Conservation (phyloP, 2,797 vertebrate genomes). For the Rhincodon typus region DNA sequence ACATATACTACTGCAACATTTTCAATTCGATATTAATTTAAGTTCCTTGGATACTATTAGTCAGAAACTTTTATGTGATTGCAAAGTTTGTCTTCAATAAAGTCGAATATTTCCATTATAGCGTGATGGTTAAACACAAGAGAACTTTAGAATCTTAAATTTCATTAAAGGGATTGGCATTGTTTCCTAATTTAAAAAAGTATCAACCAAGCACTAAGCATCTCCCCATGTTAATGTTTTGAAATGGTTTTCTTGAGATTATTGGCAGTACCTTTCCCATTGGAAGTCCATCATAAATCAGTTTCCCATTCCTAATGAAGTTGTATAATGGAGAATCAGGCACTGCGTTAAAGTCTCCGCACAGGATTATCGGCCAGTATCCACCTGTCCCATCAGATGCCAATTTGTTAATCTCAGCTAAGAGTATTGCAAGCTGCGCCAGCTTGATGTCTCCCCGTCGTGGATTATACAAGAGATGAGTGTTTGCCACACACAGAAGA, state of each 20-base stretch:
- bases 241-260: background rate
- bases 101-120: background rate
- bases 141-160: background rate
- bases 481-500: slow-evolving; percentile 80
- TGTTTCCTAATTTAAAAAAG: background rate
- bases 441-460: slow-evolving; percentile 89
- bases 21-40: background rate
- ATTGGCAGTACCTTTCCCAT: slow-evolving; percentile 68
- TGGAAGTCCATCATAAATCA: slow-evolving; percentile 74
- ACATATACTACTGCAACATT: background rate
- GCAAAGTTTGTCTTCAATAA: background rate
- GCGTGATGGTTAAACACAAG: background rate
- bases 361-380: slow-evolving; percentile 73
- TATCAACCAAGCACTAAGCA: background rate
- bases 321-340: slow-evolving; percentile 81
- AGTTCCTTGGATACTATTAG: background rate
- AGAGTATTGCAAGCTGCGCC: slow-evolving; percentile 82
- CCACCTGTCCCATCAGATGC: slow-evolving; percentile 62
- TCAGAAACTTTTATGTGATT: background rate
- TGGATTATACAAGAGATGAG: slow-evolving; percentile 90
- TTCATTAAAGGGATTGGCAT: background rate
- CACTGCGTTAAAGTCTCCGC: slow-evolving; percentile 91
- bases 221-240: background rate
- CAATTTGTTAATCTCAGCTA: slow-evolving; percentile 77
- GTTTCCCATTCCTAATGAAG: slow-evolving; percentile 75